Conservation (phyloP, 2,888 invertebrate species). For the Fragum whitleyi region DNA sequence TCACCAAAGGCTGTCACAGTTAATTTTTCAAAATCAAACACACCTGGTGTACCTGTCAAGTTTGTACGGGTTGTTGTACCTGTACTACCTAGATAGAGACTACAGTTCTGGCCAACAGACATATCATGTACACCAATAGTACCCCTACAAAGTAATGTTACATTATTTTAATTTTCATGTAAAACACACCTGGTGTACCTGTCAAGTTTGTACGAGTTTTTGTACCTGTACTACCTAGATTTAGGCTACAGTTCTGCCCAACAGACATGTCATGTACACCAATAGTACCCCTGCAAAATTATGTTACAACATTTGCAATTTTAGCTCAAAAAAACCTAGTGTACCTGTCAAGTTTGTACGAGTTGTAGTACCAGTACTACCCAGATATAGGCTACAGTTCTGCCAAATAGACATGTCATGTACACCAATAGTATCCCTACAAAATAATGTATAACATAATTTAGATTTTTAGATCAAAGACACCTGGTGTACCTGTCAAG, state of each 20-base stretch:
- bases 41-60: constrained; percentile 49
- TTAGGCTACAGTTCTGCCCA: too few species aligned
- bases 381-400: constrained; percentile 70
- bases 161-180: too few species aligned
- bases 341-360: constrained; percentile 42
- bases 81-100: constrained; percentile 66
- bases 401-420: constrained; percentile 72
- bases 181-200: constrained; percentile 55
- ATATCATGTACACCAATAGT: constrained; percentile 69
- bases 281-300: constrained; percentile 70
- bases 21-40: constrained; percentile 65
- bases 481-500: too few species aligned
- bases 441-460: constrained; percentile 4
- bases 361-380: constrained; percentile 63
- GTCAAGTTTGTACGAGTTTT: constrained; percentile 54
- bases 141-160: constrained; percentile 66
- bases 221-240: constrained; percentile 68
- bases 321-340: constrained; percentile 64
- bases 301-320: neutral
- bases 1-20: constrained; percentile 74
- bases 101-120: constrained; percentile 72
- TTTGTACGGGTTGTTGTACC: constrained; percentile 63
- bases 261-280: constrained; percentile 72
- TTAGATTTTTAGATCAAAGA: too few species aligned
- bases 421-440: constrained; percentile 74